Evolutionary conservation across 2,797 vertebrate species (phyloP).

Genomic region (Sebastes umbrosus): DNA sequence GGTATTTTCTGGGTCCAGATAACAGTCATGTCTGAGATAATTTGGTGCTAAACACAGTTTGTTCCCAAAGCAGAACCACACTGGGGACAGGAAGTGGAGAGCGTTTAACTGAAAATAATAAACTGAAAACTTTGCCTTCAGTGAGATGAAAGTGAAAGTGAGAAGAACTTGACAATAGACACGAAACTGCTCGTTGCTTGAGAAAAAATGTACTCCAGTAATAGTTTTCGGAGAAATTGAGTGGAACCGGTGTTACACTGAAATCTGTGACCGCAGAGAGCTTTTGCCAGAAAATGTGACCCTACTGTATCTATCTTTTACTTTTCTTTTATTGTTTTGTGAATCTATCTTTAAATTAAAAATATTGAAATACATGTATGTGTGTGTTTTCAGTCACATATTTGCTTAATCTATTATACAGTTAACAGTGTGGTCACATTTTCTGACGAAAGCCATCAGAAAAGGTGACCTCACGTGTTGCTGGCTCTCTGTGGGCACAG

Average conservation of each 20-base stretch:
- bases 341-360: no score
- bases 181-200: neutral
- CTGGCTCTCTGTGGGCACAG: no score
- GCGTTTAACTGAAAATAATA: neutral
- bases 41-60: slow-evolving; percentile 1
- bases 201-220: neutral
- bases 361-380: no score
- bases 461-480: no score
- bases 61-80: slow-evolving; percentile 33
- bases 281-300: no score
- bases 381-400: no score
- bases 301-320: fast-evolving
- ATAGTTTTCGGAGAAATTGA: neutral
- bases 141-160: slow-evolving; percentile 2
- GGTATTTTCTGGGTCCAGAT: slow-evolving; percentile 54
- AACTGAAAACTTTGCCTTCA: neutral
- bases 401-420: no score
- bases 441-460: no score
- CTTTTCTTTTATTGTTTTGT: no score
- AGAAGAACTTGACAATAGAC: neutral
- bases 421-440: no score
- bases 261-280: no score
- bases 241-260: neutral
- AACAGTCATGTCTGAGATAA: slow-evolving; percentile 47
- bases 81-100: slow-evolving; percentile 14